Evolutionary conservation across 2,888 invertebrate species (phyloP).

Genomic region (Plutella xylostella): DNA sequence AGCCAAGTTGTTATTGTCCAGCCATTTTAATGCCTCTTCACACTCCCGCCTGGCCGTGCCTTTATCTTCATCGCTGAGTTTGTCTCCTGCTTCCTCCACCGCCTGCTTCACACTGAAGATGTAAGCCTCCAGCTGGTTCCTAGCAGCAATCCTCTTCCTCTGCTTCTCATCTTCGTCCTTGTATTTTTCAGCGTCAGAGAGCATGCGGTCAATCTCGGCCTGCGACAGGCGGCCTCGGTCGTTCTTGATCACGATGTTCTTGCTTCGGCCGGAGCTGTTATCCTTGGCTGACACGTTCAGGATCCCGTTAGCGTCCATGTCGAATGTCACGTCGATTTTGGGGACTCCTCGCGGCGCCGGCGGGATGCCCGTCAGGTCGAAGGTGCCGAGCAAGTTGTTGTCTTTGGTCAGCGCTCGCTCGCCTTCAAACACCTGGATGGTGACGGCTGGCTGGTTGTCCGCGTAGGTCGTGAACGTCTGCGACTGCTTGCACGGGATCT

Average conservation of each 20-base stretch:
- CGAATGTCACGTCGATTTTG: constrained; percentile 79
- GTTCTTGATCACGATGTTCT: constrained; percentile 85
- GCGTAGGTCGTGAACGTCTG: constrained; percentile 84
- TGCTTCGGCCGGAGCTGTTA: constrained; percentile 74
- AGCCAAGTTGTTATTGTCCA: constrained; percentile 75
- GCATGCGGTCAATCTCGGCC: constrained; percentile 85
- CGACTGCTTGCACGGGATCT: constrained; percentile 79
- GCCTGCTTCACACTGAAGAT: constrained; percentile 78
- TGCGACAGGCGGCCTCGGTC: constrained; percentile 85
- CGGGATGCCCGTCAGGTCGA: constrained; percentile 77
- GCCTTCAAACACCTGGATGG: constrained; percentile 80
- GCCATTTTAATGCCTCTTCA: constrained; percentile 75
- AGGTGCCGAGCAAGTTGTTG: constrained; percentile 76
- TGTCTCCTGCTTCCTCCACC: constrained; percentile 71
- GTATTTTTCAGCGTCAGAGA: constrained; percentile 79
- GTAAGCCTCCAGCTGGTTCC: constrained; percentile 80
- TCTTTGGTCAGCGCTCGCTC: constrained; percentile 86
- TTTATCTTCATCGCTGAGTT: constrained; percentile 74
- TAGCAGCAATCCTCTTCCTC: constrained; percentile 74
- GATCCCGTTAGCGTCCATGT: constrained; percentile 83
- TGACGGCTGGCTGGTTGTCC: constrained; percentile 84
- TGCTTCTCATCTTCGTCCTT: constrained; percentile 80
- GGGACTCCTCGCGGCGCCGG: constrained; percentile 77
- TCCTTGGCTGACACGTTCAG: constrained; percentile 85
- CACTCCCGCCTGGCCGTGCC: constrained; percentile 53